Evolutionary conservation across 2,888 invertebrate genomes (phyloP), one percentile per base, ranked within the genome.

Genomic region (Carcina quercana): DNA sequence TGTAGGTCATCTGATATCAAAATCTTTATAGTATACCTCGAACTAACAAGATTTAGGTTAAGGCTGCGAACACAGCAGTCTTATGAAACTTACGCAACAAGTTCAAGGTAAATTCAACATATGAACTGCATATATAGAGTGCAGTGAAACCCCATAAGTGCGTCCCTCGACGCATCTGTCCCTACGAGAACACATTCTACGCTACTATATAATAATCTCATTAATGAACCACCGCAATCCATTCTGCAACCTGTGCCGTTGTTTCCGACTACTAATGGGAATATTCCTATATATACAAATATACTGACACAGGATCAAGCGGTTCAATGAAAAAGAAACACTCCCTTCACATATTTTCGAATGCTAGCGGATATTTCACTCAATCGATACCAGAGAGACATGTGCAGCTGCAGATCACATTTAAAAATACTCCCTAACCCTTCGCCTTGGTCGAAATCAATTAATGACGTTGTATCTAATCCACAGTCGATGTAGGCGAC

Each of bases 391-490:
- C 29, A n/a, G 27, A 28, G 24, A 14, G 15, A 40, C 39, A 41
- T 47, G 41, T 49, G 61, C 64, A 69, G 65, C 59, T 65, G 68
- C 53, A 46, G 37, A 45, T 45, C 47, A 48, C 52, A 58, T 60
- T n/a, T 53, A 38, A 42, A 50, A 53, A 45, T 59, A 61, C 67
- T 62, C 63, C 53, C 54, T 59, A 71, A 72, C 73, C 76, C 72
- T 71, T 69, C 62, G 57, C 45, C 50, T 54, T 47, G 44, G 50
- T 40, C 46, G 47, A 64, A 79, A 80, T 79, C 79, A 79, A 80
- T 80, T 76, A 80, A 75, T 78, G 70, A 61, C 66, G 60, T 63
- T 70, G 73, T 68, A 65, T 74, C 72, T 79, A 78, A 82, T 78
- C 71, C 74, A 42, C 45, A 45, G 55, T 52, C 56, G 62, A 67